These are phyloP conservation scores for Thyatira batis DNA, from an alignment of 2,888 invertebrate species.

Conservation along the genomic window DNA sequence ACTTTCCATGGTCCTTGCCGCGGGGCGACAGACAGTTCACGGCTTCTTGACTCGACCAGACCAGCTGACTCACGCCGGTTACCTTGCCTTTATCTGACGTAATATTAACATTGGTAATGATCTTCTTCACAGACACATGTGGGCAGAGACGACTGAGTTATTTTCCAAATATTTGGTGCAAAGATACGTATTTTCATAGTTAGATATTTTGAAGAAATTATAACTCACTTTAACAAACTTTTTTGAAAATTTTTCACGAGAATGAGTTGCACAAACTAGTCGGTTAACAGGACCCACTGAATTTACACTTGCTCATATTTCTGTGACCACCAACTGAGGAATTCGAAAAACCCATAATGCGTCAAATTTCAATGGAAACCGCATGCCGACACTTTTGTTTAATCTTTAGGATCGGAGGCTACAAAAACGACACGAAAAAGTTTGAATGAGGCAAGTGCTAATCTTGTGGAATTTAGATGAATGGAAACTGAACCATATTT, in stretches of 20 bases:
- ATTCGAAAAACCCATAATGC: conserved; percentile 42
- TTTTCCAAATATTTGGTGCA: neutral
- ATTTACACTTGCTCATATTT: conserved; percentile 21
- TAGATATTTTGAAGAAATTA: too few relatives aligned
- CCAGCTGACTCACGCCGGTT: conserved; percentile 22
- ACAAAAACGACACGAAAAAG: conserved; percentile 30
- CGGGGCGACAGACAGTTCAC: conserved; percentile 26
- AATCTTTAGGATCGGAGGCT: conserved; percentile 42
- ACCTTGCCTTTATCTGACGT: neutral
- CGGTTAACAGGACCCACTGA: neutral
- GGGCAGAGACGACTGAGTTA: neutral
- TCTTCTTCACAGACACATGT: neutral
- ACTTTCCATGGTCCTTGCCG: conserved; percentile 50
- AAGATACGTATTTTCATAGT: neutral
- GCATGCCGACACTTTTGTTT: conserved; percentile 48
- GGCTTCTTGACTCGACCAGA: conserved; percentile 15
- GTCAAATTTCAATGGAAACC: conserved; percentile 57
- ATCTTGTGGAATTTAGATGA: conserved; percentile 36
- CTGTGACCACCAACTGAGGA: conserved; percentile 52
- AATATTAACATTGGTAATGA: neutral
- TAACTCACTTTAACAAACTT: neutral
- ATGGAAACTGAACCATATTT: conserved; percentile 20
- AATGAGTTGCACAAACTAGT: too few relatives aligned
- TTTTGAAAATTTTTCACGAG: neutral
- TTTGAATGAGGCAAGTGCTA: conserved; percentile 46